Conservation (phyloP, 2,888 invertebrate species). For the Abscondita cerata region DNA sequence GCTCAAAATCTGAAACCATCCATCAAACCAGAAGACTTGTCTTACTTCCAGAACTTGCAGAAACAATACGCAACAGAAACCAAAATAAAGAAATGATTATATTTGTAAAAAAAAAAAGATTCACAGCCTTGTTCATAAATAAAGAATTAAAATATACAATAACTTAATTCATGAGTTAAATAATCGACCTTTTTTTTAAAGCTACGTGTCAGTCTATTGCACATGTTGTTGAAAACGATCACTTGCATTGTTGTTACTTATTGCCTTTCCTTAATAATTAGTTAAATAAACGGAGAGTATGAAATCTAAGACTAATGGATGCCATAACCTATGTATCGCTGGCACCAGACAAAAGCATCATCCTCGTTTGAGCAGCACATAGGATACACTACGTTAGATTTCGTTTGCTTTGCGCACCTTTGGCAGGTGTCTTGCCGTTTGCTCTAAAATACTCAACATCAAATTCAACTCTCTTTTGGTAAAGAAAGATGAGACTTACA, state of each 20-base stretch:
- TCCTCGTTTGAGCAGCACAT: conserved; percentile 67
- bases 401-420: conserved; percentile 31
- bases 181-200: too few relatives aligned
- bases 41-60: conserved; percentile 65
- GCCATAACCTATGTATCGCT: conserved; percentile 65
- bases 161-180: too few relatives aligned
- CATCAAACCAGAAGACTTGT: conserved; percentile 71
- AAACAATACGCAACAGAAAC: conserved; percentile 43
- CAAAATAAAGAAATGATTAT: conserved; percentile 8
- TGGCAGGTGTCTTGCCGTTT: conserved; percentile 33
- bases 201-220: neutral
- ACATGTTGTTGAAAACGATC: neutral
- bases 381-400: conserved; percentile 60
- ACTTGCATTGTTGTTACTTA: conserved; percentile 16
- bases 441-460: conserved; percentile 13
- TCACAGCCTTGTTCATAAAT: conserved; percentile 8
- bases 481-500: conserved; percentile 20
- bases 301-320: conserved; percentile 36
- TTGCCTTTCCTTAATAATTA: conserved; percentile 1
- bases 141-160: neutral
- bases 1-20: conserved; percentile 72
- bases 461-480: neutral
- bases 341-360: conserved; percentile 66
- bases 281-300: conserved; percentile 14
- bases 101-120: conserved; percentile 1